These are phyloP conservation scores for Stichodactyla helianthus DNA, from an alignment of 64 coral and sea anemone species.

Conservation along the genomic window DNA sequence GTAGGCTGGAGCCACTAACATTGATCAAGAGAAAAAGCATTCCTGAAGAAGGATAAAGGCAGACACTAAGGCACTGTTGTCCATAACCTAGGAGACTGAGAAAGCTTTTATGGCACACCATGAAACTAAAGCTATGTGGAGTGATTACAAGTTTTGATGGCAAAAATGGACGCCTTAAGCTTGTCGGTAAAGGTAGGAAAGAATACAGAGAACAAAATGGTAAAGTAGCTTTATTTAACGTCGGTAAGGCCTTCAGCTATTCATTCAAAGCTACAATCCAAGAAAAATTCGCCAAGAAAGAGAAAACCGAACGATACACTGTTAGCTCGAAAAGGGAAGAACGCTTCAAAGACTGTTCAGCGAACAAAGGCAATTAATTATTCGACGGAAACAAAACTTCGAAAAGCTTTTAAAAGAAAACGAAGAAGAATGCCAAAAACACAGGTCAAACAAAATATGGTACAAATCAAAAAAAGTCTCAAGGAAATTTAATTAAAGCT, in stretches of 20 bases:
- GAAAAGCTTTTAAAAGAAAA: background rate
- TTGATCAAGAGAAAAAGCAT: background rate
- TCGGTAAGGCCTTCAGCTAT: background rate
- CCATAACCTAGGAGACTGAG: no score
- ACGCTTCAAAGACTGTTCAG: background rate
- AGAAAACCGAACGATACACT: background rate
- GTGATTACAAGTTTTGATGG: no score
- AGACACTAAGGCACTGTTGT: no score
- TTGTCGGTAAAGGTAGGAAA: constrained; percentile 2
- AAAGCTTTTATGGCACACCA: no score
- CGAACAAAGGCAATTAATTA: background rate
- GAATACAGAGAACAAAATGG: background rate
- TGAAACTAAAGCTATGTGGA: no score
- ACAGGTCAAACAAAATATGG: constrained; percentile 5
- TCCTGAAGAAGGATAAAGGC: background rate
- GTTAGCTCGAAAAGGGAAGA: background rate
- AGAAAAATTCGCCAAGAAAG: background rate
- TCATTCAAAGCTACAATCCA: background rate
- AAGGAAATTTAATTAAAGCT: background rate
- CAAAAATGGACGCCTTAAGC: background rate
- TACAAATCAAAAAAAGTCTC: background rate
- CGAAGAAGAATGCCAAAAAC: background rate
- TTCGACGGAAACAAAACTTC: constrained; percentile 5
- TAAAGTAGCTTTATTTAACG: constrained; percentile 3
- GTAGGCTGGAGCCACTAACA: background rate